These are phyloP conservation scores for Muscidifurax raptorellus DNA, from an alignment of 1,140 invertebrate genomes.

Conservation along the genomic window DNA sequence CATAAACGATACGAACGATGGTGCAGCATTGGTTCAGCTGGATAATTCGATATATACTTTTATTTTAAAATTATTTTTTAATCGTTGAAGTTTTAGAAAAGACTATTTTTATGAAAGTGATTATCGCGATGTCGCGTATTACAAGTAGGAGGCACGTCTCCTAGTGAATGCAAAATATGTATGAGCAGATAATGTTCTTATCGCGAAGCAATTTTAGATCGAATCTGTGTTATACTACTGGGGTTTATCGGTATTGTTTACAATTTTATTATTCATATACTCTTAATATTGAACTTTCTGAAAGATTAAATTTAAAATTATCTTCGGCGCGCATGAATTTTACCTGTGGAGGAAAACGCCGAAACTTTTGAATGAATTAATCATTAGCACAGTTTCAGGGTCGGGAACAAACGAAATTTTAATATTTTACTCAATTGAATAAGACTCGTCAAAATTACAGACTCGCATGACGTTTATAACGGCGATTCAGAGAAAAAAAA, in stretches of 20 bases:
- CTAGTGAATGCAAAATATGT: not conserved
- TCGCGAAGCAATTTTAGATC: not conserved
- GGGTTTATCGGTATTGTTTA: constrained; percentile 5
- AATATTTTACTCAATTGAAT: not conserved
- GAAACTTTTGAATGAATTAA: not conserved
- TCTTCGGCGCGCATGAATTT: too few species aligned
- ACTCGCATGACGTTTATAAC: too few species aligned
- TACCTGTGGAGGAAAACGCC: too few species aligned
- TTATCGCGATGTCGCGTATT: not conserved
- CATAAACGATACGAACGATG: not conserved
- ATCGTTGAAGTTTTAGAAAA: too few species aligned
- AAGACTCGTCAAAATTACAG: not conserved
- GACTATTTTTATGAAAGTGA: too few species aligned
- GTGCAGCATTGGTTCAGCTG: not conserved
- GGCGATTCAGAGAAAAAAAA: too few species aligned
- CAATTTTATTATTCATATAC: not conserved
- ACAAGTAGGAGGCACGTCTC: not conserved
- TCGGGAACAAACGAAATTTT: not conserved
- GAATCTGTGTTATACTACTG: not conserved
- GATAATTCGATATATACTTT: too few species aligned
- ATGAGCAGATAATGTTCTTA: not conserved
- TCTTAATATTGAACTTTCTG: too few species aligned
- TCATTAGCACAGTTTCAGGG: not conserved
- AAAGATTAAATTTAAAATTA: too few species aligned
- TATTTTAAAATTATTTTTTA: too few species aligned